Base-by-base conservation (phyloP, 2,797 vertebrate species). In the Acanthurus lineatus region DNA sequence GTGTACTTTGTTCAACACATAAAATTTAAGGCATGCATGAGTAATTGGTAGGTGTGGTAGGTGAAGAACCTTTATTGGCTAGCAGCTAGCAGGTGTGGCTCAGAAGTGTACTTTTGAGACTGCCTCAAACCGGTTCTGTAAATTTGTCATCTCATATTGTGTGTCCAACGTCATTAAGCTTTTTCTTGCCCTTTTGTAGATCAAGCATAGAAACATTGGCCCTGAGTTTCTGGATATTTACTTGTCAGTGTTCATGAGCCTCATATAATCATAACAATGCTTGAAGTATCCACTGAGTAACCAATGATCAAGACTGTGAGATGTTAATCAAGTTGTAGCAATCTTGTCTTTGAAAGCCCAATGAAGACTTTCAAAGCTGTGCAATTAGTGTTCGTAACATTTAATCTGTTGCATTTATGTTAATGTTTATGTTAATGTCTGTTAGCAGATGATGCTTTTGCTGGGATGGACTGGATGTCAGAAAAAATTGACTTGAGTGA, bases 381-480 rank as follows among this genome's bases (percentile, higher is more conserved):
- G 40, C 40, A 8, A 40, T 40, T 40, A 8, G 40, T 32, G 40
- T 16, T 9, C 17, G 42, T n/a, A 57, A 11, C 49, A 2, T 17
- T 73, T 16, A 17, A 42, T 66, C 11, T 2, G 4, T 5, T 45
- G 65, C 0, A 7, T n/a, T n/a, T n/a, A n/a, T n/a, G n/a, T n/a
- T n/a, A n/a, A n/a, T n/a, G n/a, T n/a, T n/a, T n/a, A n/a, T n/a
- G n/a, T n/a, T n/a, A n/a, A n/a, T n/a, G n/a, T n/a, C 25, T 63
- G n/a, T 83, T 69, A 38, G 4, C 88, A 98, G 97, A 95, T 85
- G 97, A 98, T 90, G 94, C 95, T 54, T 98, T 99, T 87, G 95
- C 94, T 38, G 96, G 95, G 85, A 97, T 98, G 96, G 97, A 98
- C 78, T 99, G 97, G 98, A 99, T 99, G 97, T 94, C 96, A 49